A percentile compares a stretch with the other conserved stretches of the same genome.
Evolutionary conservation across 2,797 vertebrate species (phyloP).

Genomic region (Schizopygopsis pylzovi): DNA sequence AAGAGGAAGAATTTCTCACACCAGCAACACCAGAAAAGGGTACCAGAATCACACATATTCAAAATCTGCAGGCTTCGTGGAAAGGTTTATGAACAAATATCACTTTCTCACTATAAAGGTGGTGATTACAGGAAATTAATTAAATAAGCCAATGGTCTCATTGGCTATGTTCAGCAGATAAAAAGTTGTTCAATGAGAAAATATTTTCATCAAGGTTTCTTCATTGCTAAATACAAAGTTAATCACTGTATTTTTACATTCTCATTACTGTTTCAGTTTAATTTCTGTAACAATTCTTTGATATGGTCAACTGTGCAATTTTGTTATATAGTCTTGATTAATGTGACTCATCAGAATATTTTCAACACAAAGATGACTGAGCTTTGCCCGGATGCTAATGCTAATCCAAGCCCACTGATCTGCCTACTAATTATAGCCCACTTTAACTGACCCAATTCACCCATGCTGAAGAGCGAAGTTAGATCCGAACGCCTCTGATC

Average conservation of each 20-base stretch:
- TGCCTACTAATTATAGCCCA: constrained; percentile 70
- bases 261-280: neutral
- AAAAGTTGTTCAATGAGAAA: neutral
- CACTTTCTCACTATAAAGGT: neutral
- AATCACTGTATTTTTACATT: neutral
- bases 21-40: neutral
- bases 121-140: neutral
- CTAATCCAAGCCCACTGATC: constrained; percentile 66
- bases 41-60: neutral
- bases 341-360: constrained; percentile 22
- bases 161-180: neutral
- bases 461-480: constrained; percentile 62
- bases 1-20: constrained; percentile 17
- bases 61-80: neutral
- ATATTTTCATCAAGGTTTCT: neutral
- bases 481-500: constrained; percentile 53
- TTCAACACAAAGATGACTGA: constrained; percentile 15
- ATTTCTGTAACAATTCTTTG: constrained; percentile 9
- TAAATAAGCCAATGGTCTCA: neutral
- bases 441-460: constrained; percentile 71
- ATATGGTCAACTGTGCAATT: neutral
- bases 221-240: neutral
- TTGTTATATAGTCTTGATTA: neutral
- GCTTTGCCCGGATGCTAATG: constrained; percentile 66
- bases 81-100: neutral